These are phyloP conservation scores for Bombus soroeensis DNA, from an alignment of 1,140 invertebrate species.

Conservation along the genomic window DNA sequence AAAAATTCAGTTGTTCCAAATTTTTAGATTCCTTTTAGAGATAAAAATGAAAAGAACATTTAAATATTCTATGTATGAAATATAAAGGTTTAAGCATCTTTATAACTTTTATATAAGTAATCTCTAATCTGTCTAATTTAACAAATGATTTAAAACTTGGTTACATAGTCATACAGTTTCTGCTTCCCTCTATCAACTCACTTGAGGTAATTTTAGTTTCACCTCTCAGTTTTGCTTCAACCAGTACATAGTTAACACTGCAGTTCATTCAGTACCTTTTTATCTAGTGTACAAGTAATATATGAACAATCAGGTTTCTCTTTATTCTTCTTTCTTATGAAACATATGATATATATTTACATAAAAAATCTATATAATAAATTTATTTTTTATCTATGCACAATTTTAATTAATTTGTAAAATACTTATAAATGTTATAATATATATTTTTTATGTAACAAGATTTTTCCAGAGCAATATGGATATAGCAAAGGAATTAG, in stretches of 20 bases:
- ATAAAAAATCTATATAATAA: constrained; percentile 6
- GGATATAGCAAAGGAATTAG: constrained; percentile 76
- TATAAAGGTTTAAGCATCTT: neutral
- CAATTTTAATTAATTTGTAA: neutral
- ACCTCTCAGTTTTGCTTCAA: constrained; percentile 77
- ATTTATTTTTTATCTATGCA: neutral
- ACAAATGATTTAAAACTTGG: constrained; percentile 35
- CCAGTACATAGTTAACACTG: constrained; percentile 72
- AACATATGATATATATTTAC: neutral
- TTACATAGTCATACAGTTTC: constrained; percentile 52
- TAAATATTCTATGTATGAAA: neutral
- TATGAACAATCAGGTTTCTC: neutral
- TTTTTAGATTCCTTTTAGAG: neutral
- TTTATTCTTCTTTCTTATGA: neutral
- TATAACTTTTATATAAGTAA: neutral
- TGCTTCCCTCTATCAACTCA: constrained; percentile 68
- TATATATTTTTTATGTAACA: constrained; percentile 11
- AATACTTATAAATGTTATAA: neutral
- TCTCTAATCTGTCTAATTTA: constrained; percentile 19
- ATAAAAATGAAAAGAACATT: neutral
- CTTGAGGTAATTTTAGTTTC: constrained; percentile 81
- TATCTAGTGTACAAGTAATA: constrained; percentile 32
- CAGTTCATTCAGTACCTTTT: constrained; percentile 72
- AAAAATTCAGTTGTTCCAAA: neutral
- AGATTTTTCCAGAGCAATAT: constrained; percentile 57